Base-by-base conservation (phyloP, 2,797 vertebrate species). In the Dendrocincla fuliginosa region DNA sequence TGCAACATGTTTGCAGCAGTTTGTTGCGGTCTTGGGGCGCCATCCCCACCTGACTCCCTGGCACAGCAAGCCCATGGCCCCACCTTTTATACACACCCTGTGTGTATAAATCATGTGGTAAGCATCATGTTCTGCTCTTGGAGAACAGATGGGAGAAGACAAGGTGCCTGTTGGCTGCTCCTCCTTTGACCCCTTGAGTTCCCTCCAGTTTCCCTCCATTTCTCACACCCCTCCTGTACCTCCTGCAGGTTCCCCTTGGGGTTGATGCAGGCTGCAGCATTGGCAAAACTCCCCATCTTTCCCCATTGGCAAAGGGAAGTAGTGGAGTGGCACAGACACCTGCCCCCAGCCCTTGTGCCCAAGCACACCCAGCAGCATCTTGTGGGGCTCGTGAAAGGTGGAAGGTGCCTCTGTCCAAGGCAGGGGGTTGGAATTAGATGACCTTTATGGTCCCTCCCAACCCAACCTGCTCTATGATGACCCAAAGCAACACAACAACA, bases 261-360 rank as follows among this genome's bases (percentile, higher is more conserved):
- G 28, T 12, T 15, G 28, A 42, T 8, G 23, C 20, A 44, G 57
- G 32, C 42, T 59, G 56, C 3, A 59, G 53, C 49, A n/a, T 0
- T 8, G 9, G 24, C 12, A 39, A 13, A 89, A 42, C 13, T 52
- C 61, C 44, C 2, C 1, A 7, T 15, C 19, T 52, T 35, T 35
- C 35, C 35, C 35, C 35, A 35, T 35, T 35, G 5, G n/a, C 3
- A 1, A 71, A 84, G 37, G 35, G 49, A 71, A 89, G 49, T 2
- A 0, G 15, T 52, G 57, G 41, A 37, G 44, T 20, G 25, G 32
- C 39, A 55, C 41, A 19, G 10, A 44, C 11, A 10, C 68, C 13
- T 13, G 6, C 37, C 39, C 0, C 0, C 24, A 46, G 44, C 27
- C 30, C 59, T 49, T 0, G 0, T 1, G 2, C 65, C 57, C 3